Conservation (phyloP, 2,888 invertebrate species). For the Tenthredo distinguenda region DNA sequence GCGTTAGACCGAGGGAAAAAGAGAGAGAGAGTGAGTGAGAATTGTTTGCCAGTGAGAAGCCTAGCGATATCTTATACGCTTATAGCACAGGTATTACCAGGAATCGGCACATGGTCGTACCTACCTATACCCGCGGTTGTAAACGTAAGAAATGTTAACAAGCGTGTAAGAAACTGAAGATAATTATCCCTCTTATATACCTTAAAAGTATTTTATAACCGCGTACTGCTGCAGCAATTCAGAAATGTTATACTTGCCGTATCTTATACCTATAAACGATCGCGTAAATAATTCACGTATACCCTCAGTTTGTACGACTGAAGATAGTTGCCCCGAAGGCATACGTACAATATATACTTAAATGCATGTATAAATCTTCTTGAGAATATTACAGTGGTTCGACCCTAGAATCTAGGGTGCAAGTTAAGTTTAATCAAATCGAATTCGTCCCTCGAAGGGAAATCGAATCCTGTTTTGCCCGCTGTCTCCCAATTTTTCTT, state of each 20-base stretch:
- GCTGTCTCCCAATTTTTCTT: not conserved
- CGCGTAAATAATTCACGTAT: not conserved
- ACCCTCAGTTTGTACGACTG: not conserved
- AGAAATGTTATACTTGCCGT: slow-evolving; percentile 10
- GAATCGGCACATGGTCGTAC: slow-evolving; percentile 41
- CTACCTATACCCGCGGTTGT: not conserved
- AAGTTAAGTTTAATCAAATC: slow-evolving; percentile 28
- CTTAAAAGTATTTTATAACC: slow-evolving; percentile 21
- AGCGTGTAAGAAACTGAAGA: slow-evolving; percentile 68
- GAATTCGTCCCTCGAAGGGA: not conserved
- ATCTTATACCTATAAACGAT: not conserved
- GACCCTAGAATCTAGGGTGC: not conserved
- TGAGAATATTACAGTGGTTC: not conserved
- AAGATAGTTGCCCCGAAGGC: not conserved
- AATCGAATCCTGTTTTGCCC: not conserved
- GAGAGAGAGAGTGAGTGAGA: not conserved
- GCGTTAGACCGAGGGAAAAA: not conserved
- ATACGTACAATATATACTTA: not conserved
- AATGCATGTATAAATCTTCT: not conserved
- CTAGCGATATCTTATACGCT: not conserved
- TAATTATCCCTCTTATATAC: slow-evolving; percentile 62
- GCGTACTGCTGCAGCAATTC: not conserved
- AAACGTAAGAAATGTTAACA: slow-evolving; percentile 59
- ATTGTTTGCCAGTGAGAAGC: slow-evolving; percentile 31
- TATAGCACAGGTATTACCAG: slow-evolving; percentile 7